Evolutionary conservation across 1,140 invertebrate species (phyloP).

Genomic region (Eciton burchellii): DNA sequence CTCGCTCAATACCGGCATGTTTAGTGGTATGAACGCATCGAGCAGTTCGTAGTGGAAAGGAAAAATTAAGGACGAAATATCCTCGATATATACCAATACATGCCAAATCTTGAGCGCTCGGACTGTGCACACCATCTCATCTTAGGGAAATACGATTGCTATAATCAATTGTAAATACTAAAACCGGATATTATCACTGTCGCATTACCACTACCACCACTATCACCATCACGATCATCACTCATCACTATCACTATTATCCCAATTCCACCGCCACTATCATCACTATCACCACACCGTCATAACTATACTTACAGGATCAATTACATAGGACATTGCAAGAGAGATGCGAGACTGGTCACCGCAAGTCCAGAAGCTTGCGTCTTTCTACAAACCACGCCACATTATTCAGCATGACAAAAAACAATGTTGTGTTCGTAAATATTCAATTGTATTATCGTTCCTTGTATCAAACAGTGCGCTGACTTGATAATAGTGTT

Average conservation of each 20-base stretch:
- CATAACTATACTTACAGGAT: constrained; percentile 76
- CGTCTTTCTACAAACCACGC: constrained; percentile 76
- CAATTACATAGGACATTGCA: constrained; percentile 72
- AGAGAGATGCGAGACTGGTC: constrained; percentile 76
- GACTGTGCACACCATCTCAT: constrained; percentile 78
- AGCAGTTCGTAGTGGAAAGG: constrained; percentile 90
- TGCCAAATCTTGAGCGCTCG: constrained; percentile 84
- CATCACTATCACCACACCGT: constrained; percentile 73
- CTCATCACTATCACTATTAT: constrained; percentile 72
- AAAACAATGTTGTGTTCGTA: constrained; percentile 82
- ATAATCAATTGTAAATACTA: constrained; percentile 83
- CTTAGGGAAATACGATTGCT: constrained; percentile 77
- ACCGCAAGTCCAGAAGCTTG: constrained; percentile 74
- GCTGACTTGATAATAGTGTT: constrained; percentile 84
- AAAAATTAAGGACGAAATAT: constrained; percentile 74
- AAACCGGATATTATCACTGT: constrained; percentile 76
- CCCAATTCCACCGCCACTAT: constrained; percentile 68
- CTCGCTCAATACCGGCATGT: constrained; percentile 90
- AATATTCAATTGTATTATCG: constrained; percentile 85
- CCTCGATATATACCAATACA: constrained; percentile 80
- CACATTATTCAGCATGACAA: constrained; percentile 81
- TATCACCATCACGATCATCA: constrained; percentile 65
- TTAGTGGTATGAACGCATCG: constrained; percentile 92
- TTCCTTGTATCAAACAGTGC: constrained; percentile 85
- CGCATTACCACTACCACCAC: constrained; percentile 59